phyloP scores from a whole-genome alignment of 2,888 invertebrate genomes.

The Eristalinus aeneus region DNA sequence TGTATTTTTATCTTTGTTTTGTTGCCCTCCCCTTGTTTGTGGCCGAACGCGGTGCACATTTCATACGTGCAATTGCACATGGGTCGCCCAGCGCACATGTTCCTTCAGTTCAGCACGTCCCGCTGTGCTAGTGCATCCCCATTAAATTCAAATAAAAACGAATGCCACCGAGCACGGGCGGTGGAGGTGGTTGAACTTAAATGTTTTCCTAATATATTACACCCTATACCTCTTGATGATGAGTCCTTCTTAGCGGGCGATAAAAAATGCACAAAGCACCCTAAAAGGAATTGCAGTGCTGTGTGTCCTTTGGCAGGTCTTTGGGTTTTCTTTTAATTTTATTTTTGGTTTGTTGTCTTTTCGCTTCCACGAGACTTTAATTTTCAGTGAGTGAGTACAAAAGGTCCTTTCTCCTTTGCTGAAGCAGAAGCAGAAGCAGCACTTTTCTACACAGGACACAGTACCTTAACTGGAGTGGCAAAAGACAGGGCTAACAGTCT shows the following conservation, averaged over 20 bases:
- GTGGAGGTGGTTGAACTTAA: slow-evolving; percentile 28
- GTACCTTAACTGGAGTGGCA: background rate
- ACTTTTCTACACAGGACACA: background rate
- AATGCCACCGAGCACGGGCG: background rate
- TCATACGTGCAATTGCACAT: slow-evolving; percentile 59
- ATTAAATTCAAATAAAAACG: slow-evolving; percentile 55
- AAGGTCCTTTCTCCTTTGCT: slow-evolving; percentile 21
- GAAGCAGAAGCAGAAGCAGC: background rate
- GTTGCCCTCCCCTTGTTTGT: background rate
- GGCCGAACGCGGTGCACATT: slow-evolving; percentile 29
- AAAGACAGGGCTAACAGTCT: slow-evolving; percentile 12
- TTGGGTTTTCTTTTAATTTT: background rate
- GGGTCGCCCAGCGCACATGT: slow-evolving; percentile 28
- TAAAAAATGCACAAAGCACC: slow-evolving; percentile 53
- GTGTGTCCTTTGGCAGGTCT: background rate
- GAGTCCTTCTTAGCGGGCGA: slow-evolving; percentile 58
- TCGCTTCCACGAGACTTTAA: slow-evolving; percentile 35
- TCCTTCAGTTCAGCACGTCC: background rate
- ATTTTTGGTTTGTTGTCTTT: background rate
- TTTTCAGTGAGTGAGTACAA: slow-evolving; percentile 36
- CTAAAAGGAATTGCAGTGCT: background rate
- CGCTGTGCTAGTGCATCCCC: slow-evolving; percentile 24
- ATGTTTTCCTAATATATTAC: slow-evolving; percentile 53
- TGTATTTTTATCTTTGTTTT: background rate
- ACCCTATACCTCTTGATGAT: slow-evolving; percentile 47